Conservation (phyloP, 2,888 invertebrate species). For the Orchesellides sinensis region DNA sequence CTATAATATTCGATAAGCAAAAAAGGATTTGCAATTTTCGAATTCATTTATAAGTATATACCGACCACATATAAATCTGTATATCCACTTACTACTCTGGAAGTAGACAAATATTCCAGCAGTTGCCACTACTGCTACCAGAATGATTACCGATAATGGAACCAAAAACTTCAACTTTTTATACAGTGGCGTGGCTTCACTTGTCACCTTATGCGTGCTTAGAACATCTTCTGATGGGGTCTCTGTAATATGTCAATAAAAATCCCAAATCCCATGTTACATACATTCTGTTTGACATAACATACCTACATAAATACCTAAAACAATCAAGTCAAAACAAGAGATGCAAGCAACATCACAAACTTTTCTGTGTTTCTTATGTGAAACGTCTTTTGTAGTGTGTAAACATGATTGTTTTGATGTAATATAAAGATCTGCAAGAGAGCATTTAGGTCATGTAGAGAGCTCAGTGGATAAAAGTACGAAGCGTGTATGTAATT, state of each 20-base stretch:
- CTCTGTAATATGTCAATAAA: conserved; percentile 57
- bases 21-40: conserved; percentile 5
- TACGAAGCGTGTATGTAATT: neutral
- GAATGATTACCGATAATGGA: conserved; percentile 64
- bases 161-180: conserved; percentile 70
- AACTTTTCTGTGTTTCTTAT: too few species aligned
- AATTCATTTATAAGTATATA: neutral
- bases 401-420: too few species aligned
- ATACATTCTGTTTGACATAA: too few species aligned
- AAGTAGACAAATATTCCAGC: conserved; percentile 70
- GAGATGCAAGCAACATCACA: neutral
- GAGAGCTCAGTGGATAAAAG: neutral
- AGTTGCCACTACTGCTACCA: conserved; percentile 67
- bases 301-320: too few species aligned
- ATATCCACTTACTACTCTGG: conserved; percentile 73
- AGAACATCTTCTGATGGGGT: conserved; percentile 65
- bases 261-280: conserved; percentile 21
- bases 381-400: too few species aligned
- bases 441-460: neutral
- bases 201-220: conserved; percentile 72
- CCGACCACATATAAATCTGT: too few species aligned
- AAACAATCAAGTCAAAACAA: conserved; percentile 15
- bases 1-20: conserved; percentile 36
- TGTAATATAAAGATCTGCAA: too few species aligned
- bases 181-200: conserved; percentile 71